These are phyloP conservation scores for Glaucidium brasilianum DNA, from an alignment of 2,113 vertebrate genomes.

Conservation along the genomic window DNA sequence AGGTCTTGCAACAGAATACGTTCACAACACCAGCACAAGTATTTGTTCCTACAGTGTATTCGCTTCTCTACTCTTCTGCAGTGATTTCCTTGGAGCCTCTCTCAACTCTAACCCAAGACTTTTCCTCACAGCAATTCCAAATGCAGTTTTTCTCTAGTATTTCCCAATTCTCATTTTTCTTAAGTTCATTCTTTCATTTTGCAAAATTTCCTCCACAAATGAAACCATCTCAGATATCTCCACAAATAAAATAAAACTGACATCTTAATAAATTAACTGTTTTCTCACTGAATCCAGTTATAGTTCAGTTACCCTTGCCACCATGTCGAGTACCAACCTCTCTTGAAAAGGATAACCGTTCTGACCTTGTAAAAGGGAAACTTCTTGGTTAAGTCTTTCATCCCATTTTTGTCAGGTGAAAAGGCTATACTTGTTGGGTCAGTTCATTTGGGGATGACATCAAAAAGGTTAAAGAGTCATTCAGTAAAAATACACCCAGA, in stretches of 20 bases:
- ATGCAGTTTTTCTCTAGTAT: neutral
- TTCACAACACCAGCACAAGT: neutral
- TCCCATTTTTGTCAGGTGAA: neutral
- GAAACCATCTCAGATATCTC: neutral
- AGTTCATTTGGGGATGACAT: neutral
- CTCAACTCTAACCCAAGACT: neutral
- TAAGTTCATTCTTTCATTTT: neutral
- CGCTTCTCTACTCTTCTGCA: neutral
- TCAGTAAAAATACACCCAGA: neutral
- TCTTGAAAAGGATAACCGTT: neutral
- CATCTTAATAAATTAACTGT: neutral
- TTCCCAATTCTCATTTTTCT: neutral
- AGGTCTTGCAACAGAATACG: neutral
- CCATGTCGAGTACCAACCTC: accelerated
- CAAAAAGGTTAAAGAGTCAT: neutral
- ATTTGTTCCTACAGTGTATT: neutral
- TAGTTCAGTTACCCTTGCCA: neutral
- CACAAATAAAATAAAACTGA: neutral
- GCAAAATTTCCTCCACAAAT: neutral
- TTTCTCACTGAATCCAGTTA: neutral
- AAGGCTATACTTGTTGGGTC: neutral
- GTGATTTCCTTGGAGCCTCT: neutral
- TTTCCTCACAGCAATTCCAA: neutral
- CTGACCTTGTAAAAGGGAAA: neutral
- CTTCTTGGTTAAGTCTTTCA: neutral